Base-by-base conservation (phyloP, 2,113 vertebrate genomes). In the Channa argus region DNA sequence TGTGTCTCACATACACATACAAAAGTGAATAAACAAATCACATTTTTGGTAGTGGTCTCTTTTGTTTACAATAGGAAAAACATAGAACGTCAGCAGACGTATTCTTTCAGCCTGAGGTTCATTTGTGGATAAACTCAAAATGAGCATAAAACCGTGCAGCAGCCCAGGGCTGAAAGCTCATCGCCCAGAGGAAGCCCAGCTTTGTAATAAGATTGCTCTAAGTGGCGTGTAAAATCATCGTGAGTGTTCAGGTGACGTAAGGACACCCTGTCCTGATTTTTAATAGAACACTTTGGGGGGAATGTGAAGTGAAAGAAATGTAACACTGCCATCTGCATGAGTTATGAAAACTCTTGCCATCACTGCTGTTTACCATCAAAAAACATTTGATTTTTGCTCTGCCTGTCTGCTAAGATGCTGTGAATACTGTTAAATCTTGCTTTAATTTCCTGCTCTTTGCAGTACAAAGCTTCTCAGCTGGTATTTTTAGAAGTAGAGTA, bases 401-500 rank as follows among this genome's bases (percentile, higher is more conserved):
- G 10, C 45, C 5, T 37, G 55, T 50, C 63, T 45, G 49, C 59
- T 43, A 34, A 45, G 37, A 77, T 41, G 11, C 5, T 15, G 37
- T 51, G 68, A 15, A 68, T 45, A 47, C 47, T 56, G 56, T 50
- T 55, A 49, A 64, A 73, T 34, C 41, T 38, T 58, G 43, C 53
- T 74, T 52, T 62, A 2, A 44, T 82, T 45, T 58, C 5, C 39
- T 51, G 39, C 34, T 68, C n/a, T 47, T 59, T 37, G 33, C 49
- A 51, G 10, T 14, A 71, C 58, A 47, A 50, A 76, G 70, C 55
- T 46, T 47, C 14, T 56, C 50, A 65, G 38, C 9, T 0, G 43
- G 45, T 81, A 71, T 81, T 58, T 87, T 79, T 73, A 80, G 66
- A 12, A 39, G n/a, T 24, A 24, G 33, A 63, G 53, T 11, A 36